Conservation (phyloP, 2,888 invertebrate genomes). For the Conus canariensis region DNA sequence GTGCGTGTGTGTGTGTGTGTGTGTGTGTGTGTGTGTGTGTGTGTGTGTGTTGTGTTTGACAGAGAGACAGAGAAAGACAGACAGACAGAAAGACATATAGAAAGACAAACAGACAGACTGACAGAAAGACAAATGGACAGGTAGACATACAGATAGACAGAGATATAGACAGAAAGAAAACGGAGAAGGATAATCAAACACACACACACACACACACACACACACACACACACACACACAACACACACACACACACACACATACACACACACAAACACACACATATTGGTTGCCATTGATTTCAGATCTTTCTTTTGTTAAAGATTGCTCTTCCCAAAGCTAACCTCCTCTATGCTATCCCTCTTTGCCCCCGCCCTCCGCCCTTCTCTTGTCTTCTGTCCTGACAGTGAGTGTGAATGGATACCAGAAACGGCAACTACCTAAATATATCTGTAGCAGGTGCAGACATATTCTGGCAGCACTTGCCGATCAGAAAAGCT, state of each 20-base stretch:
- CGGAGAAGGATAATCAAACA: neutral
- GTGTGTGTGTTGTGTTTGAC: neutral
- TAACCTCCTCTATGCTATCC: no score
- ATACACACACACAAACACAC: neutral
- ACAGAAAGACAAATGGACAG: neutral
- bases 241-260: neutral
- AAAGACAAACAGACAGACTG: neutral
- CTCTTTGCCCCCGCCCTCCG: no score
- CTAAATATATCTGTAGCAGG: no score
- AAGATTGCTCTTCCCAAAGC: no score
- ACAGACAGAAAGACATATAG: neutral
- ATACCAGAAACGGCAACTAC: no score
- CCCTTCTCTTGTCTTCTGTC: no score
- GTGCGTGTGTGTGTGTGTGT: neutral
- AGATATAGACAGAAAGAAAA: neutral
- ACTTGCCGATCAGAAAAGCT: no score
- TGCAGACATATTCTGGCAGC: no score
- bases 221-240: constrained; percentile 1
- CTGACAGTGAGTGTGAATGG: no score
- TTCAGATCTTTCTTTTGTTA: no score
- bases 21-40: neutral
- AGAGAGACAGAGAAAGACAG: neutral
- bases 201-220: neutral
- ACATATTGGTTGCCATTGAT: neutral
- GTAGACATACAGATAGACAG: neutral